Evolutionary conservation across 1,140 invertebrate species (phyloP).

Genomic region (Cephus cinctus): DNA sequence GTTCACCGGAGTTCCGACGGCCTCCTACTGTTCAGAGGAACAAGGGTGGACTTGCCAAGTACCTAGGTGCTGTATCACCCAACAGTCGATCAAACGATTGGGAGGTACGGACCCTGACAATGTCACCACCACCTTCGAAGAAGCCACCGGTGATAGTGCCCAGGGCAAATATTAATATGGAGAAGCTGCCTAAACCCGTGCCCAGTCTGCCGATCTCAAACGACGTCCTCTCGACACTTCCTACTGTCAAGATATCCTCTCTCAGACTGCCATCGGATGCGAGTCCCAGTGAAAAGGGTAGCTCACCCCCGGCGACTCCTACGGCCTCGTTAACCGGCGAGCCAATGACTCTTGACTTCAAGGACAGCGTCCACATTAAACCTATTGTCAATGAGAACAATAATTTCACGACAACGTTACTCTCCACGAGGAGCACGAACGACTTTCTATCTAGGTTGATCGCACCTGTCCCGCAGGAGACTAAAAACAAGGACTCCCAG

Average conservation of each 20-base stretch:
- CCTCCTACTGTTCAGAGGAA: constrained; percentile 48
- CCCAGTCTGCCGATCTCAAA: constrained; percentile 38
- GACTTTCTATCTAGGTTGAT: constrained; percentile 29
- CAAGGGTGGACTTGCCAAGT: constrained; percentile 49
- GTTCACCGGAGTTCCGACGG: constrained; percentile 46
- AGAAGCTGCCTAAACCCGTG: constrained; percentile 37
- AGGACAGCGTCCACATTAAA: constrained; percentile 18
- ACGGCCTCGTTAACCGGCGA: constrained; percentile 10
- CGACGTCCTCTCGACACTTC: constrained; percentile 35
- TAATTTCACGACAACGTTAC: constrained; percentile 31
- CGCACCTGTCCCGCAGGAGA: constrained; percentile 19
- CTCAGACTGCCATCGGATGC: constrained; percentile 38
- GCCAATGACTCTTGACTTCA: constrained; percentile 20
- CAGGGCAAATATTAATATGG: constrained; percentile 36
- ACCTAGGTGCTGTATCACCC: constrained; percentile 32
- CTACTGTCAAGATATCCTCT: constrained; percentile 40
- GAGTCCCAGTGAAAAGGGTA: constrained; percentile 23
- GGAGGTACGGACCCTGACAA: constrained; percentile 33
- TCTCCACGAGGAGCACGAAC: constrained; percentile 14
- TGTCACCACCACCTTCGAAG: constrained; percentile 32
- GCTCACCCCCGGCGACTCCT: constrained; percentile 8
- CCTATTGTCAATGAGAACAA: constrained; percentile 46
- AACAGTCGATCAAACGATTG: constrained; percentile 33
- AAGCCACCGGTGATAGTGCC: constrained; percentile 36
- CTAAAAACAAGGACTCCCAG: constrained; percentile 17